phyloP scores from a whole-genome alignment of 2,888 invertebrate genomes.

The Panopea generosa region DNA sequence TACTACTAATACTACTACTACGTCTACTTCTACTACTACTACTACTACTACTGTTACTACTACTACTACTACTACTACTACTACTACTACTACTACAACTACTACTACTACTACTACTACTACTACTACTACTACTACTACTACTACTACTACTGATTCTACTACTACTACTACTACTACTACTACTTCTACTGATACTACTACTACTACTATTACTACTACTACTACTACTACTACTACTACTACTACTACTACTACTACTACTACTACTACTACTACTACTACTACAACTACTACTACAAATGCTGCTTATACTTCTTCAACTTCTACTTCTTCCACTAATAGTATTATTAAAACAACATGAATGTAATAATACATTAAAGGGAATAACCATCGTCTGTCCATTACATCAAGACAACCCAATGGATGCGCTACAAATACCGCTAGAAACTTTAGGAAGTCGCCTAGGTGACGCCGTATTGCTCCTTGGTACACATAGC shows the following conservation, averaged over 20 bases:
- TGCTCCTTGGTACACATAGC: constrained; percentile 25
- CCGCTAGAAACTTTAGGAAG: constrained; percentile 12
- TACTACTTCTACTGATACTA: too few species aligned
- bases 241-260: constrained; percentile 3
- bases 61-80: constrained; percentile 2
- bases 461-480: constrained; percentile 13
- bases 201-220: background rate
- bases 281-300: background rate
- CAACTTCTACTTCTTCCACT: too few species aligned
- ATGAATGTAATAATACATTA: too few species aligned
- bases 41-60: constrained; percentile 1
- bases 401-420: constrained; percentile 7
- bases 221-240: constrained; percentile 2
- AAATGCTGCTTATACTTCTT: too few species aligned
- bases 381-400: constrained; percentile 15
- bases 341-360: too few species aligned
- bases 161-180: too few species aligned
- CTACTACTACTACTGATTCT: too few species aligned
- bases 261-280: constrained; percentile 1
- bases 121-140: too few species aligned
- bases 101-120: background rate
- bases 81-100: constrained; percentile 3
- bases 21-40: too few species aligned
- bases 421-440: constrained; percentile 7
- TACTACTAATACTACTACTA: too few species aligned